These are phyloP conservation scores for Cryptocephalus moraei DNA, from an alignment of 2,888 invertebrate genomes.

Conservation along the genomic window DNA sequence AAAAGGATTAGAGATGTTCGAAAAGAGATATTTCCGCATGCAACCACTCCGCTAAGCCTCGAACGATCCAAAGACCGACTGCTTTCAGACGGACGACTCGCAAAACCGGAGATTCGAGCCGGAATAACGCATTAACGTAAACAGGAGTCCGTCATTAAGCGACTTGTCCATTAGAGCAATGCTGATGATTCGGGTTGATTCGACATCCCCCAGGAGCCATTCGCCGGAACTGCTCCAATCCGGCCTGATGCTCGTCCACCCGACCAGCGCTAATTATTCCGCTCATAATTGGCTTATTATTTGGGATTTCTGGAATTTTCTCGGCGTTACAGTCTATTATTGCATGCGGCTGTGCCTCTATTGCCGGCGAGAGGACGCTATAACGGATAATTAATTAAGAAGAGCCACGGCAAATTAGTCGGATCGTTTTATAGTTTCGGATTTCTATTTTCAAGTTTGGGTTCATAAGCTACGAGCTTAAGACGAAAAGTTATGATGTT, in stretches of 20 bases:
- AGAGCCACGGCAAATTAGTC: too few relatives aligned
- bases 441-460: too few relatives aligned
- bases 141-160: constrained; percentile 32
- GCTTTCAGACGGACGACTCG: background rate
- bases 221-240: constrained; percentile 24
- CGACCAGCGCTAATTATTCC: background rate
- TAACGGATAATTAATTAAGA: too few relatives aligned
- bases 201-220: constrained; percentile 23
- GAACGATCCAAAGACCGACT: background rate
- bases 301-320: background rate
- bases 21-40: background rate
- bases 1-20: background rate
- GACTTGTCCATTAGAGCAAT: constrained; percentile 30
- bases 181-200: constrained; percentile 28
- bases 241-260: background rate
- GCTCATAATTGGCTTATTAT: constrained; percentile 11
- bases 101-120: constrained; percentile 3
- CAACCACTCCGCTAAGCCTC: background rate
- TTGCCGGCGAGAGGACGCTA: too few relatives aligned
- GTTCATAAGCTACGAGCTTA: too few relatives aligned
- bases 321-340: background rate
- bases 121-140: constrained; percentile 30
- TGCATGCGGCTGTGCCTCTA: too few relatives aligned
- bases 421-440: too few relatives aligned
- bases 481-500: too few relatives aligned